These are phyloP conservation scores for Delia radicum DNA, from an alignment of 1,140 invertebrate genomes.

Conservation along the genomic window DNA sequence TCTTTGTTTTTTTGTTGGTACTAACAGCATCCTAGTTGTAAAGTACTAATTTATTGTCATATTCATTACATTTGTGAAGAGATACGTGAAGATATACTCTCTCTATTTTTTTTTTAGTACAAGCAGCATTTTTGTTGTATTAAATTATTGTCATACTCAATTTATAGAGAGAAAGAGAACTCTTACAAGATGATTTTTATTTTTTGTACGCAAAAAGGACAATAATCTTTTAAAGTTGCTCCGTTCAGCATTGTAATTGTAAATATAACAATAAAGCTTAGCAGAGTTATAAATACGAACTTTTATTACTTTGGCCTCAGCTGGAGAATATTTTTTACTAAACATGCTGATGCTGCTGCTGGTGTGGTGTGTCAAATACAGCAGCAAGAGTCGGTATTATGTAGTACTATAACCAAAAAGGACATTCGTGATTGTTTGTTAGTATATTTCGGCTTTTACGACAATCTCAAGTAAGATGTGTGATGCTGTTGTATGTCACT, in stretches of 20 bases:
- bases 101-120: no score
- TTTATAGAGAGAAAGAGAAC: no score
- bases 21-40: background rate
- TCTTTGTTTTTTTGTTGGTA: no score
- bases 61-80: background rate
- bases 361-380: background rate
- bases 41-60: background rate
- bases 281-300: background rate
- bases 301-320: background rate
- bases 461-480: conserved; percentile 25
- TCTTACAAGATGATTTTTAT: no score
- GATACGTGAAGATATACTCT: background rate
- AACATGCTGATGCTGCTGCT: background rate
- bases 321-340: background rate
- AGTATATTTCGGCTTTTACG: conserved; percentile 44
- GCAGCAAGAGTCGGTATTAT: background rate
- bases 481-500: background rate
- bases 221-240: background rate
- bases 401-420: background rate
- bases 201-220: no score
- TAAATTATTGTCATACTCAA: no score
- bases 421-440: conserved; percentile 21
- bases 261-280: background rate
- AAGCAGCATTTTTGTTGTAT: no score
- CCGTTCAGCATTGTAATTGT: no score